A percentile compares a stretch with the other conserved stretches of the same genome.
Conservation (phyloP, 2,113 vertebrate species). For the Atractosteus spatula region DNA sequence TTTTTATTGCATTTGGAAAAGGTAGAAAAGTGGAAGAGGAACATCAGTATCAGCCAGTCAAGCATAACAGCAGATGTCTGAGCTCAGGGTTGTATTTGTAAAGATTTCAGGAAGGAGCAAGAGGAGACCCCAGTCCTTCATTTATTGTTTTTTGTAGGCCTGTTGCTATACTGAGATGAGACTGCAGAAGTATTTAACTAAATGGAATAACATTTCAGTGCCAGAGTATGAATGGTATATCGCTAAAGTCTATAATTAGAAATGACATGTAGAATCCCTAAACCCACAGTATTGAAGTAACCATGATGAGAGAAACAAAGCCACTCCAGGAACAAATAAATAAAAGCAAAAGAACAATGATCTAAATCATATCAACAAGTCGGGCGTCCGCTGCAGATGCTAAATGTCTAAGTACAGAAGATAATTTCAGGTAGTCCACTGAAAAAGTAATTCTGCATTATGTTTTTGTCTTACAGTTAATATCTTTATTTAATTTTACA, state of each 20-base stretch:
- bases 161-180: background rate
- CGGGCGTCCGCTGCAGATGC: no score
- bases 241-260: constrained; percentile 11
- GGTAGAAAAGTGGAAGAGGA: no score
- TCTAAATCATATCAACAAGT: background rate
- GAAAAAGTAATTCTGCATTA: no score
- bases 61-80: constrained; percentile 14
- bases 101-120: background rate
- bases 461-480: no score
- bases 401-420: no score
- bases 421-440: no score
- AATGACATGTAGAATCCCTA: background rate
- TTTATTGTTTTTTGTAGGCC: background rate
- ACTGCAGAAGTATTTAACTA: constrained; percentile 6
- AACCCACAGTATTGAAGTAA: background rate
- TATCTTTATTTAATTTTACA: no score
- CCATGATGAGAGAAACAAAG: background rate
- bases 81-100: background rate
- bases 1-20: no score
- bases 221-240: background rate
- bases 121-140: background rate
- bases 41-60: background rate
- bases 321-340: background rate
- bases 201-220: background rate
- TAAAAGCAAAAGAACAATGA: background rate